Percentiles rank a stretch among this genome's conserved stretches.
Conservation (phyloP, 2,797 vertebrate species). For the Enteromius treurensis region DNA sequence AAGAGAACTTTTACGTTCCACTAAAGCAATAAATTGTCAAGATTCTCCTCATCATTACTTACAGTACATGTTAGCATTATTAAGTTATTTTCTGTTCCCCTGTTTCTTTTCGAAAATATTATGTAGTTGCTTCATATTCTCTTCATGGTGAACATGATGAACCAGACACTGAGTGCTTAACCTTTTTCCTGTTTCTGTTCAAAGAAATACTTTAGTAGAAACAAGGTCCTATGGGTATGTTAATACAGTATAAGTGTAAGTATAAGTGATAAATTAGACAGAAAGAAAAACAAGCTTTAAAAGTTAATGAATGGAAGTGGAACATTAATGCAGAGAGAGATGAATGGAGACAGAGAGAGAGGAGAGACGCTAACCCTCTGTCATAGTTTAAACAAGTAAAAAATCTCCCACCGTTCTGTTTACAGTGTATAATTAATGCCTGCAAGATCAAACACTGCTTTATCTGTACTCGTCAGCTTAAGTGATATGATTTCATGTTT, state of each 20-base stretch:
- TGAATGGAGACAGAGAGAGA: slow-evolving; percentile 62
- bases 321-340: slow-evolving; percentile 72
- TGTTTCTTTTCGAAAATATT: background rate
- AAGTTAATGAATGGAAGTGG: slow-evolving; percentile 49
- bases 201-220: slow-evolving; percentile 31
- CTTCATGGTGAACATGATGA: slow-evolving; percentile 21
- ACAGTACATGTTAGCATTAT: background rate
- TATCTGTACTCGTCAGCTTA: slow-evolving; percentile 89
- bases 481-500: slow-evolving; percentile 88
- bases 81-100: background rate
- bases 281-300: slow-evolving; percentile 59
- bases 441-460: slow-evolving; percentile 86
- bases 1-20: background rate
- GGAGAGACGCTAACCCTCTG: slow-evolving; percentile 68
- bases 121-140: background rate
- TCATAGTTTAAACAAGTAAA: slow-evolving; percentile 87
- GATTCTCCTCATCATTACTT: background rate
- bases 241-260: slow-evolving; percentile 43
- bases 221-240: slow-evolving; percentile 8
- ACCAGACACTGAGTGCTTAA: slow-evolving; percentile 33
- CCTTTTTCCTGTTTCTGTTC: slow-evolving; percentile 26
- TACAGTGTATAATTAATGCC: slow-evolving; percentile 94
- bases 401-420: slow-evolving; percentile 86
- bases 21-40: background rate
- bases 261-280: slow-evolving; percentile 63